Base-by-base conservation (phyloP, 2,797 vertebrate genomes). In the Sitta carolinensis region DNA sequence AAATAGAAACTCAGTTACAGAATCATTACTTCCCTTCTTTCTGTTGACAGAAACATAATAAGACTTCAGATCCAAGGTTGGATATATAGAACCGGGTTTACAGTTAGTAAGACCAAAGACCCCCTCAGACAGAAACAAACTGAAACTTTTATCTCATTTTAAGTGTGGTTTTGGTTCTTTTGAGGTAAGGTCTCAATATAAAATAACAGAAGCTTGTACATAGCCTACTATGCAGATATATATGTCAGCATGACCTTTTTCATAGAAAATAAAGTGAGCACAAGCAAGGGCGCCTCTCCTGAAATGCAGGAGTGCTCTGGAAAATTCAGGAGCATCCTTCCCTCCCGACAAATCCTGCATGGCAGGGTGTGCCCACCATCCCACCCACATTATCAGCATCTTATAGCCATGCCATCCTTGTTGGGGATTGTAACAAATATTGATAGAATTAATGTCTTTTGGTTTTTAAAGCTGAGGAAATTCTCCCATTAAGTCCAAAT, bases 381-480 rank as follows among this genome's bases (percentile, higher is more conserved):
- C 25, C n/a, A 26, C 32, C 5, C 7, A 10, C 10, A 6, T 50
- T 64, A 79, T 30, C 66, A 72, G 22, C 29, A 16, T 47, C 13
- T 75, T 52, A 78, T 15, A n/a, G 12, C 42, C 23, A 17, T 50
- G 26, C 7, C 10, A 4, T 72, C 57, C 40, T 40, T 30, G 8
- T 8, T 2, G 25, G 11, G 6, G 3, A 45, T 21, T 80, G 21
- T 61, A 76, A 66, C 5, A 62, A 43, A 42, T 30, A 43, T 10
- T 54, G 74, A 89, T 72, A 73, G 9, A 83, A 75, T 90, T 47
- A 55, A 22, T 59, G 38, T 22, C 9, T 62, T 72, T 64, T 77
- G 66, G 32, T 91, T 93, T 84, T 30, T 27, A 50, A 96, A 95
- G 91, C 29, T 19, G 22, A 95, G 48, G 48, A 74, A 43, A 32